phyloP scores from a whole-genome alignment of 2,888 invertebrate genomes.

The Plagodis dolabraria region DNA sequence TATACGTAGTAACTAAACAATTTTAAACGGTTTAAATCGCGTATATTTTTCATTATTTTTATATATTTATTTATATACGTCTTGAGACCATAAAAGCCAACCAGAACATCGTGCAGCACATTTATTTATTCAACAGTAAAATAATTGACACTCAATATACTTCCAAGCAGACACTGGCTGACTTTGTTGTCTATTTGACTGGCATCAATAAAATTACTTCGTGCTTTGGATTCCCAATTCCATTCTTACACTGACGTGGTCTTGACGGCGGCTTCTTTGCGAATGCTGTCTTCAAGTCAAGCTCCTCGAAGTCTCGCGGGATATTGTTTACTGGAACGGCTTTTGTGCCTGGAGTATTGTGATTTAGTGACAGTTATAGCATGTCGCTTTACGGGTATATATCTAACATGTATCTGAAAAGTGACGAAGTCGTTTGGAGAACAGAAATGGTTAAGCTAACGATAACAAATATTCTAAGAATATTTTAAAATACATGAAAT shows the following conservation, averaged over 20 bases:
- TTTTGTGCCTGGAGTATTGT: conserved; percentile 21
- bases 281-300: conserved; percentile 7
- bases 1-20: no score
- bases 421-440: no score
- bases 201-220: conserved; percentile 15
- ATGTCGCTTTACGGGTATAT: conserved; percentile 4
- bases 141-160: conserved; percentile 11
- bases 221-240: neutral
- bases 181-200: neutral
- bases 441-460: no score
- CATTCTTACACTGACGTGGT: conserved; percentile 1
- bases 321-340: conserved; percentile 16
- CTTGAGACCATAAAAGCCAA: no score
- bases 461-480: no score
- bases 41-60: no score
- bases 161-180: neutral
- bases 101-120: no score
- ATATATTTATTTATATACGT: no score
- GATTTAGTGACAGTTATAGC: conserved; percentile 18
- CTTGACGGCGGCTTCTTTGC: conserved; percentile 10
- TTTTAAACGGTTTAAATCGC: no score
- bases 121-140: neutral
- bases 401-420: no score
- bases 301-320: conserved; percentile 6
- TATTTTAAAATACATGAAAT: no score